Base-by-base conservation (phyloP, 2,888 invertebrate species). In the Tuta absoluta region DNA sequence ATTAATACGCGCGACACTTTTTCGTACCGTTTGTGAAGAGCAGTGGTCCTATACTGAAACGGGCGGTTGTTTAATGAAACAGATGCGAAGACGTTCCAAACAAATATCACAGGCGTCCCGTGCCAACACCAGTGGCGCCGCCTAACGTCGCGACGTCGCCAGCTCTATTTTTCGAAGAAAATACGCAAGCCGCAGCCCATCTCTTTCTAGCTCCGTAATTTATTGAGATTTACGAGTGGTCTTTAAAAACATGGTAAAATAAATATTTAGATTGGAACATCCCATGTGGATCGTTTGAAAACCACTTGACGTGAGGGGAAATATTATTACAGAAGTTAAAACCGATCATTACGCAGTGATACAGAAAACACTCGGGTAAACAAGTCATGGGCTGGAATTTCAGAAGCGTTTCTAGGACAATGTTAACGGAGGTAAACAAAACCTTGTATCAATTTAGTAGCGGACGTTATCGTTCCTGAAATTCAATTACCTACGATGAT, bases 11-110 rank as follows among this genome's bases (percentile, higher is more conserved):
- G 71, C 75, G 75, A 72, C 75, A 73, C 74, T 79, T 78, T 79
- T 78, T 81, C 84, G 79, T 79, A 79, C 81, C 84, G 85, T 78
- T 80, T 85, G 80, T 81, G 80, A 71, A 75, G 86, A 83, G 85
- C 82, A 82, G 86, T 85, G 80, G 82, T 81, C 81, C 84, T 81
- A 81, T 80, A 89, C 90, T 91, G 89, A 89, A 85, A 76, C 80
- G 79, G 72, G 72, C 81, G 85, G 84, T 84, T 87, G 86, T 89
- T 88, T 88, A 82, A 84, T 81, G 82, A 85, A 88, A 87, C 90
- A 86, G 87, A 87, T 85, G 86, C 78, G 86, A 85, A 89, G 89
- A 89, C 81, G 83, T 82, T 81, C 84, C 85, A 85, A 88, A 88
- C 90, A 89, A 86, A 86, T 81, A 84, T 72, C 72, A 73, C 33